A percentile compares a stretch with the other conserved stretches of the same genome.
Conservation (phyloP, 1,140 invertebrate species). For the Batillaria attramentaria region DNA sequence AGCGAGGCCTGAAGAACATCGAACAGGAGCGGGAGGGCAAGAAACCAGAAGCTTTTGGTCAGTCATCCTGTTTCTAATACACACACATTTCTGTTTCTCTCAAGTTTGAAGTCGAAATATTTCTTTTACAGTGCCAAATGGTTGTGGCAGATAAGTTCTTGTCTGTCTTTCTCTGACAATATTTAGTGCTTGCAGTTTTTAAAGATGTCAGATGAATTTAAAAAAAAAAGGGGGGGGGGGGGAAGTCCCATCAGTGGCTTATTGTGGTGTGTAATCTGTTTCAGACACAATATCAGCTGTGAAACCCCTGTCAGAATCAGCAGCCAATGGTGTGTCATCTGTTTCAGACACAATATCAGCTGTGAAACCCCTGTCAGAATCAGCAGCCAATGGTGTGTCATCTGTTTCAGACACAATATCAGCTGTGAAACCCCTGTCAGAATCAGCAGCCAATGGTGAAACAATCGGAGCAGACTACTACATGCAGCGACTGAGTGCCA, state of each 20-base stretch:
- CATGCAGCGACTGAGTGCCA: slow-evolving; percentile 59
- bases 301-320: too few relatives aligned
- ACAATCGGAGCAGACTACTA: slow-evolving; percentile 51
- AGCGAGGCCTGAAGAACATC: slow-evolving; percentile 87
- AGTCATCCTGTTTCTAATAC: not conserved
- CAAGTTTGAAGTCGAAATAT: not conserved
- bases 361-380: too few relatives aligned
- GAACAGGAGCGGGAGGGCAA: slow-evolving; percentile 74
- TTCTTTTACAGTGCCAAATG: not conserved
- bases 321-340: too few relatives aligned
- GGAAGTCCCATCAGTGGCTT: too few relatives aligned
- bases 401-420: slow-evolving; percentile 22
- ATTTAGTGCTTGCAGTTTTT: not conserved
- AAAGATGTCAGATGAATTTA: not conserved
- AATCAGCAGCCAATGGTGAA: slow-evolving; percentile 21
- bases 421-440: slow-evolving; percentile 12
- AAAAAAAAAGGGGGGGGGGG: too few relatives aligned
- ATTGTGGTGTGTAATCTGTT: too few relatives aligned
- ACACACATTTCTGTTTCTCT: not conserved
- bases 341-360: too few relatives aligned
- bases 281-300: too few relatives aligned
- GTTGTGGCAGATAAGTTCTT: not conserved
- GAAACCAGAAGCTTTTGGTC: slow-evolving; percentile 21
- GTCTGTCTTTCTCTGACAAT: not conserved
- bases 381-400: not conserved